A percentile compares a stretch with the other conserved stretches of the same genome.
Evolutionary conservation across 2,113 vertebrate genomes (phyloP).

Genomic region (Ciconia stormi): DNA sequence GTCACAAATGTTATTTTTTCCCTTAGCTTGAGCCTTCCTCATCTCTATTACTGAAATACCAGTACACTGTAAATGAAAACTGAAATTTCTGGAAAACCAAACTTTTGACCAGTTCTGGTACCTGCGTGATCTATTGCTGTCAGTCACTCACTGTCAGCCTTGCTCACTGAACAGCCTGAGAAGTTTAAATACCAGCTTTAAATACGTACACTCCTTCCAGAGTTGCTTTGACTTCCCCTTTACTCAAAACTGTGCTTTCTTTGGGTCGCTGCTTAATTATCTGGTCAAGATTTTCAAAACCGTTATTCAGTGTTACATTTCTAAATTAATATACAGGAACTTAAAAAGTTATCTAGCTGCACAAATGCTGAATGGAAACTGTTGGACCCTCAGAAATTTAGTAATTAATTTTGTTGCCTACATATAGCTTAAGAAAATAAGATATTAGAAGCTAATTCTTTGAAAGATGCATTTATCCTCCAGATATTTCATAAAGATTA

Average conservation of each 20-base stretch:
- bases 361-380: not conserved
- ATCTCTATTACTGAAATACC: not conserved
- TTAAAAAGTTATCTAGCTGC: not conserved
- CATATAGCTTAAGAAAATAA: not conserved
- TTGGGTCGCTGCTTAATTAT: not conserved
- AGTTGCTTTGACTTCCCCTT: not conserved
- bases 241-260: not conserved
- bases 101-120: not conserved
- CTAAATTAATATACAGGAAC: not conserved
- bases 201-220: not conserved
- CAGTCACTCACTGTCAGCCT: not conserved
- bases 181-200: not conserved
- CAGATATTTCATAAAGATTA: not conserved
- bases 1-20: not conserved
- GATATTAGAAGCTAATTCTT: not conserved
- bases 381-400: not conserved
- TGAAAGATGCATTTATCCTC: not conserved
- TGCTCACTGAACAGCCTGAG: not conserved
- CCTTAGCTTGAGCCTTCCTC: not conserved
- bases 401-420: not conserved
- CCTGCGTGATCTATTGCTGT: not conserved
- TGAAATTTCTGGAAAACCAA: not conserved
- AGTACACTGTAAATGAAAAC: not conserved
- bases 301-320: not conserved
- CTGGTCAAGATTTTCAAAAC: not conserved